A percentile compares a stretch with the other conserved stretches of the same genome.
These are phyloP conservation scores for Steinernema scapterisci DNA, from an alignment of 2,888 invertebrate species.

Conservation along the genomic window DNA sequence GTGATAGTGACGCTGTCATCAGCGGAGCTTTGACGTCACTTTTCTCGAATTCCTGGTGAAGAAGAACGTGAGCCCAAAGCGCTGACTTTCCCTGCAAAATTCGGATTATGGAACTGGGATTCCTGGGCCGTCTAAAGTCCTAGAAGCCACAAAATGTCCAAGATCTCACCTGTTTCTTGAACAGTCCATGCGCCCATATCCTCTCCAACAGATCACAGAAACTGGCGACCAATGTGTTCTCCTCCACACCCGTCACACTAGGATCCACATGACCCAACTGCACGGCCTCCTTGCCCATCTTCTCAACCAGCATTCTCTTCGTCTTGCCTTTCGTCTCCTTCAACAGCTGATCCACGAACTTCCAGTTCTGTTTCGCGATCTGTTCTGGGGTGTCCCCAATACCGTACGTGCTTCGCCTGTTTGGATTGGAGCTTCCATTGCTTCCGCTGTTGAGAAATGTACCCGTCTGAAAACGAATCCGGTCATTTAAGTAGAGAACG, in stretches of 20 bases:
- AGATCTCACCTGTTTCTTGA: slow-evolving; percentile 79
- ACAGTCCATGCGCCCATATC: slow-evolving; percentile 95
- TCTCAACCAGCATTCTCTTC: slow-evolving; percentile 96
- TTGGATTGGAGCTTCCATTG: slow-evolving; percentile 44
- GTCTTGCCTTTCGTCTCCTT: slow-evolving; percentile 80
- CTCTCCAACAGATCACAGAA: slow-evolving; percentile 94
- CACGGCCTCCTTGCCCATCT: slow-evolving; percentile 92
- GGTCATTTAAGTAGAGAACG: too few relatives aligned
- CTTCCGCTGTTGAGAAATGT: slow-evolving; percentile 31
- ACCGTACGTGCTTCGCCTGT: slow-evolving; percentile 46
- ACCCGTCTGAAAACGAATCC: slow-evolving; percentile 20
- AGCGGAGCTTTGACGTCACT: slow-evolving; percentile 47
- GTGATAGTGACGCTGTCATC: slow-evolving; percentile 67
- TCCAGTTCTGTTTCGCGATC: slow-evolving; percentile 94
- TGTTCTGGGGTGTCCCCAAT: slow-evolving; percentile 76
- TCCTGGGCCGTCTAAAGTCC: too few relatives aligned
- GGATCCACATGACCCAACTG: slow-evolving; percentile 86
- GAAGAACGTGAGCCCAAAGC: slow-evolving; percentile 90
- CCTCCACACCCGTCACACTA: slow-evolving; percentile 80
- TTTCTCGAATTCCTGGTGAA: slow-evolving; percentile 79
- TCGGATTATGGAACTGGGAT: too few relatives aligned
- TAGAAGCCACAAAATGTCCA: too few relatives aligned
- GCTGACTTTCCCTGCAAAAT: slow-evolving; percentile 83
- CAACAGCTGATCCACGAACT: slow-evolving; percentile 93
- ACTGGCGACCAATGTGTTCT: slow-evolving; percentile 93